These are phyloP conservation scores for Nymphalis urticae DNA, from an alignment of 2,888 invertebrate species.

Conservation along the genomic window DNA sequence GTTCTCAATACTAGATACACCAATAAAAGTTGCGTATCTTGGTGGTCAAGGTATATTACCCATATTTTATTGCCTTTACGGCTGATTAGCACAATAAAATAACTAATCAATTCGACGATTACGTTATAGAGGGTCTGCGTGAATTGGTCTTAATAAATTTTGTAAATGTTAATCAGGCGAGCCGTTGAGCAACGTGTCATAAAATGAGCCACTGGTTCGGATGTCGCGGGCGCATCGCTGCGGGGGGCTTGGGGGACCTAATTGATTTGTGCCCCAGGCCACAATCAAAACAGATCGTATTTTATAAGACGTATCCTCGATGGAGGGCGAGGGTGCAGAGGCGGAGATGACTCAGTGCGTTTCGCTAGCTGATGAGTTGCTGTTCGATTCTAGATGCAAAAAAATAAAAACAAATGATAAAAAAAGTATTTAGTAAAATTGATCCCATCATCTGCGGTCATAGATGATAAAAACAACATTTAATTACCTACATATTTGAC, in stretches of 20 bases:
- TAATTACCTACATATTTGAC: too few species aligned
- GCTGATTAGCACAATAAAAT: constrained; percentile 44
- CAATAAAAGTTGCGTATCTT: constrained; percentile 25
- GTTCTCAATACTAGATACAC: constrained; percentile 4
- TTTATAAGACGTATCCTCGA: constrained; percentile 78
- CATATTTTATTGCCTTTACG: constrained; percentile 26
- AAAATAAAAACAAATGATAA: background rate
- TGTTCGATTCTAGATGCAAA: constrained; percentile 56
- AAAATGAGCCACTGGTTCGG: constrained; percentile 80
- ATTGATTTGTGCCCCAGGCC: constrained; percentile 83
- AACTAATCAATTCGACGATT: constrained; percentile 50
- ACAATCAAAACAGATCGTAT: constrained; percentile 83
- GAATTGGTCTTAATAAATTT: constrained; percentile 76
- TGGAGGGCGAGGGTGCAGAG: constrained; percentile 48
- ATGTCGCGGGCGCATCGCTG: constrained; percentile 66
- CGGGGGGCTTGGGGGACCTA: constrained; percentile 72
- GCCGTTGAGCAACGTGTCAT: constrained; percentile 78
- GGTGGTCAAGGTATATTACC: constrained; percentile 15
- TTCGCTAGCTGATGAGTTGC: constrained; percentile 30
- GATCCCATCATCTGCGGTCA: too few species aligned
- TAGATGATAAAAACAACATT: too few species aligned
- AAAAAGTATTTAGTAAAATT: background rate
- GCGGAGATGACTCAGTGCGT: constrained; percentile 38
- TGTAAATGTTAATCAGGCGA: constrained; percentile 79
- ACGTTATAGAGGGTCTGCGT: constrained; percentile 47